phyloP scores from a whole-genome alignment of 2,113 vertebrate genomes.

The Ictalurus furcatus region DNA sequence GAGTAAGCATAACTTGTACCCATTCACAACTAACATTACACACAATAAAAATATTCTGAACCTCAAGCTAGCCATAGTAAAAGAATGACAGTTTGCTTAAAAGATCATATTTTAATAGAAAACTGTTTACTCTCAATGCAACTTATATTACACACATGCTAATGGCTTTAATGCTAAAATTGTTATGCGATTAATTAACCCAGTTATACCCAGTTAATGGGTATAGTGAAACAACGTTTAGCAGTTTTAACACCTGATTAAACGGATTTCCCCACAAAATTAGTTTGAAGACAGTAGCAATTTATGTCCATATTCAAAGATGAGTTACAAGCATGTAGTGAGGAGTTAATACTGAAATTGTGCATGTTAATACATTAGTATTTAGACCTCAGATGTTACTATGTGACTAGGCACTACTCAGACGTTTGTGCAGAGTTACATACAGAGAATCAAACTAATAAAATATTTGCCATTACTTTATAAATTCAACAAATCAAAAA shows the following conservation, averaged over 20 bases:
- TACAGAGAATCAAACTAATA: background rate
- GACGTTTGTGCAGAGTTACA: background rate
- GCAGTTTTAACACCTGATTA: background rate
- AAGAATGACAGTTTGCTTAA: background rate
- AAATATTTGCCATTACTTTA: background rate
- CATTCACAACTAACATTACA: background rate
- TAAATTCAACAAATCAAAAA: background rate
- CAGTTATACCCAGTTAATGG: background rate
- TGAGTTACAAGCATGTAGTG: background rate
- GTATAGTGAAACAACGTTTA: background rate
- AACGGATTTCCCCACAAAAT: background rate
- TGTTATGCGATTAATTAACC: background rate
- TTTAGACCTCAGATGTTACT: background rate
- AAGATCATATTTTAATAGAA: background rate
- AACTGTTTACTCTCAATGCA: background rate
- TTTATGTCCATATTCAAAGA: background rate
- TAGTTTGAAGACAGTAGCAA: background rate
- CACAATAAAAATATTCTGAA: background rate
- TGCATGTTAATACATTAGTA: background rate
- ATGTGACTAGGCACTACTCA: background rate
- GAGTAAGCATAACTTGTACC: background rate
- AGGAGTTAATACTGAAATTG: background rate
- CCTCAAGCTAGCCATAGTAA: background rate
- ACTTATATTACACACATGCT: background rate
- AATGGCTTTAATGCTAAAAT: background rate